These are phyloP conservation scores for Drosophila ananassae DNA, from an alignment of 1,140 invertebrate species.

Conservation along the genomic window DNA sequence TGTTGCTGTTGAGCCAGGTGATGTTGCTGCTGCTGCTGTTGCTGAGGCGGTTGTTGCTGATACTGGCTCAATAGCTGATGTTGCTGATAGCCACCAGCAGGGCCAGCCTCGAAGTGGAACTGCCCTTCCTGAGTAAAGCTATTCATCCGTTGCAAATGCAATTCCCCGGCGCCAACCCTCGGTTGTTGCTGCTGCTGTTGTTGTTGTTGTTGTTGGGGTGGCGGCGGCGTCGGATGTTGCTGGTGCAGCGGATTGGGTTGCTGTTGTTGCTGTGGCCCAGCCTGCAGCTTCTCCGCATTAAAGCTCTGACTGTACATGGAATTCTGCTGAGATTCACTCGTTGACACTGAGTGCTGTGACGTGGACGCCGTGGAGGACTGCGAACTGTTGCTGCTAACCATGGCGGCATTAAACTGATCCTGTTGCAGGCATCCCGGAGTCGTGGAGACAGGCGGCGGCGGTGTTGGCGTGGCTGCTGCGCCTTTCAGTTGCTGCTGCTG, in stretches of 20 bases:
- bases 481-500: conserved; percentile 49
- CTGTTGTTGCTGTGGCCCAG: conserved; percentile 49
- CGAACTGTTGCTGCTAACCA: conserved; percentile 80
- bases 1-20: conserved; percentile 61
- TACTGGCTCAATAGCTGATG: conserved; percentile 75
- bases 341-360: conserved; percentile 78
- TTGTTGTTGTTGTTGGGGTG: conserved; percentile 48
- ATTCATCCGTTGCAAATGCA: conserved; percentile 73
- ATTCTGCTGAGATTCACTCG: conserved; percentile 83
- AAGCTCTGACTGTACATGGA: conserved; percentile 83
- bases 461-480: conserved; percentile 65
- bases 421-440: conserved; percentile 78
- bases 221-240: conserved; percentile 70
- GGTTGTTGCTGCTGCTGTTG: conserved; percentile 56
- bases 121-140: conserved; percentile 76
- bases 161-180: conserved; percentile 49
- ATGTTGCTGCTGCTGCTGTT: conserved; percentile 55
- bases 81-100: conserved; percentile 67
- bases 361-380: conserved; percentile 79
- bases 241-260: conserved; percentile 63
- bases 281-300: conserved; percentile 72
- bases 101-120: conserved; percentile 74
- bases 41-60: conserved; percentile 68
- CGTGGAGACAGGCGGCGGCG: conserved; percentile 74
- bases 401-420: conserved; percentile 77